Evolutionary conservation across 2,113 vertebrate species (phyloP).

Genomic region (Dinomys branickii): DNA sequence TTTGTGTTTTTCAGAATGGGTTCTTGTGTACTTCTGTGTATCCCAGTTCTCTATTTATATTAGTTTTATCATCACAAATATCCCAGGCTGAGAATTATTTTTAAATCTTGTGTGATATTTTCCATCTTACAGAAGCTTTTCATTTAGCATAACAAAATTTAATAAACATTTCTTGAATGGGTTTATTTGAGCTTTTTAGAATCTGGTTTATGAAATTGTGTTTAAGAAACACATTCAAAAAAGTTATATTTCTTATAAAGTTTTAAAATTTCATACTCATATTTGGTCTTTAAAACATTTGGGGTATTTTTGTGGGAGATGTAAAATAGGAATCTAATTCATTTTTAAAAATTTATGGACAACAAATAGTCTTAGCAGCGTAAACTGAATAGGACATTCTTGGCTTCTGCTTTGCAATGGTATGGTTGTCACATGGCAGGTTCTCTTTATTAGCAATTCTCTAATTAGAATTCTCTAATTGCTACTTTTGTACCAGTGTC

Average conservation of each 20-base stretch:
- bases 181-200: not conserved
- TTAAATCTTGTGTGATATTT: constrained; percentile 29
- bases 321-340: not conserved
- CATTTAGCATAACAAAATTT: not conserved
- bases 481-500: not conserved
- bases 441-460: not conserved
- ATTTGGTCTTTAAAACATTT: constrained; percentile 2
- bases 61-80: constrained; percentile 29
- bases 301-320: not conserved
- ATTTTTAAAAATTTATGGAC: not conserved
- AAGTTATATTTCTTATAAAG: not conserved
- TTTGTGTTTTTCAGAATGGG: not conserved
- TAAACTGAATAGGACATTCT: not conserved
- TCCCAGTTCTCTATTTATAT: not conserved
- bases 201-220: constrained; percentile 1
- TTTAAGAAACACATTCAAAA: not conserved
- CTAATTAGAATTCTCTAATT: too few species aligned
- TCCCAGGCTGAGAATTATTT: not conserved
- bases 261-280: not conserved
- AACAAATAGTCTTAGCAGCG: not conserved
- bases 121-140: constrained; percentile 13
- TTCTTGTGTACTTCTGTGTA: not conserved
- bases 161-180: not conserved
- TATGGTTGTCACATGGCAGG: not conserved
- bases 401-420: not conserved